phyloP scores from a whole-genome alignment of 2,888 invertebrate species.

The Drosophila atripex region DNA sequence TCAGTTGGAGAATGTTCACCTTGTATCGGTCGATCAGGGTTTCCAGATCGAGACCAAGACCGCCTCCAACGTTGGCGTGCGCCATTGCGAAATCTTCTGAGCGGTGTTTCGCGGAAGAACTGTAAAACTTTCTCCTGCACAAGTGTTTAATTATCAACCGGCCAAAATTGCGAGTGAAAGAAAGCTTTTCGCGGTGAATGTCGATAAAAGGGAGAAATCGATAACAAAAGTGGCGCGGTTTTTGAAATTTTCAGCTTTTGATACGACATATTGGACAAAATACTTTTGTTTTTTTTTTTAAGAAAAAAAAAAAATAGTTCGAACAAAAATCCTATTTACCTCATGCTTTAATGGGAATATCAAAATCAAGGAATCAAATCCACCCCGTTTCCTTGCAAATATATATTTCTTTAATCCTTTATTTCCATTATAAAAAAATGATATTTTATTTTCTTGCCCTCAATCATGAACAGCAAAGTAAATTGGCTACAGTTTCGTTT shows the following conservation, averaged over 20 bases:
- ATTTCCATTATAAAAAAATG: slow-evolving; percentile 26
- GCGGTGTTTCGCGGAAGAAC: slow-evolving; percentile 16
- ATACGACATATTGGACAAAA: neutral
- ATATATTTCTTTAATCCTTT: neutral
- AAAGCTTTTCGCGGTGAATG: neutral
- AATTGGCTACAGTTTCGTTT: slow-evolving; percentile 28
- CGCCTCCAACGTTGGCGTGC: slow-evolving; percentile 23
- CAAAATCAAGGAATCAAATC: neutral
- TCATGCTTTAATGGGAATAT: too few relatives aligned
- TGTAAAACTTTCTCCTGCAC: slow-evolving; percentile 12
- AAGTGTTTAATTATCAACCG: slow-evolving; percentile 4
- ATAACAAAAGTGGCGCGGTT: neutral
- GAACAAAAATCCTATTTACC: too few relatives aligned
- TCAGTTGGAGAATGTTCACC: slow-evolving; percentile 76
- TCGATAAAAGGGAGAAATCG: neutral
- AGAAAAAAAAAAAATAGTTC: too few relatives aligned
- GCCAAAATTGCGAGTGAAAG: neutral
- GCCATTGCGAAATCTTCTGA: slow-evolving; percentile 20
- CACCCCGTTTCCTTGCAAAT: too few relatives aligned
- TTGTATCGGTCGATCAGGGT: slow-evolving; percentile 62
- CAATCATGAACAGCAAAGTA: slow-evolving; percentile 34
- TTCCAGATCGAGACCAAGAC: slow-evolving; percentile 7
- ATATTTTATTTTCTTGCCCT: slow-evolving; percentile 38
- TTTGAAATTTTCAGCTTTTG: neutral
- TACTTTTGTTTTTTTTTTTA: neutral